Evolutionary conservation across 2,797 vertebrate species (phyloP).

Genomic region (Alca torda): DNA sequence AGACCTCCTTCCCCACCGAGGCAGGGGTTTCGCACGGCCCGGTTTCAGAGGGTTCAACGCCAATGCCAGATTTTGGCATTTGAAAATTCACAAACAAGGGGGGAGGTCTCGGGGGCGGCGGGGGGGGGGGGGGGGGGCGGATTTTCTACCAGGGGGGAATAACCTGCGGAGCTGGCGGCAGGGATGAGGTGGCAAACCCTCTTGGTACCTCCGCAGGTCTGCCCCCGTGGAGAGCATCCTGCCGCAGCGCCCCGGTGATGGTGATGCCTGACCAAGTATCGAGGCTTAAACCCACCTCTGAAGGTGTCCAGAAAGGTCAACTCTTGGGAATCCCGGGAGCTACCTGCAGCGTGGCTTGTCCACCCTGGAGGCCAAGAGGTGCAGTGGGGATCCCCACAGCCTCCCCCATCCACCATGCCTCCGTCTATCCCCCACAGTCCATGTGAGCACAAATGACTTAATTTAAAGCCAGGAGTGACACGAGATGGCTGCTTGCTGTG

Average conservation of each 20-base stretch:
- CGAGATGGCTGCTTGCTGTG: background rate
- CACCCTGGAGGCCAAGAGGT: background rate
- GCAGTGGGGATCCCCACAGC: background rate
- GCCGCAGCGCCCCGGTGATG: background rate
- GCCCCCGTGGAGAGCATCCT: background rate
- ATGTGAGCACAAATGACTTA: background rate
- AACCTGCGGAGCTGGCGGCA: fast-evolving
- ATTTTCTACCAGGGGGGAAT: background rate
- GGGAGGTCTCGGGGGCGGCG: background rate
- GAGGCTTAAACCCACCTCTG: background rate
- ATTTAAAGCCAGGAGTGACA: background rate
- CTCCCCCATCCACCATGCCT: background rate
- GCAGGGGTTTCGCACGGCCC: background rate
- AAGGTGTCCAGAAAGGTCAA: background rate
- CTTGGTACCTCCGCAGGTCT: background rate
- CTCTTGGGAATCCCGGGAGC: background rate
- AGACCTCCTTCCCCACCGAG: background rate
- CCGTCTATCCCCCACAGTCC: background rate
- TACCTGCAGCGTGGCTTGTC: background rate
- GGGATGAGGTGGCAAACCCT: background rate
- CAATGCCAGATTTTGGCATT: background rate
- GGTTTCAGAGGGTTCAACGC: background rate
- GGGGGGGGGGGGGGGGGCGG: too few relatives aligned
- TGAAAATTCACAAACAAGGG: background rate
- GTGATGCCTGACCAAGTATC: background rate